phyloP scores from a whole-genome alignment of 1,140 invertebrate genomes.

The Gonioctena quinquepunctata region DNA sequence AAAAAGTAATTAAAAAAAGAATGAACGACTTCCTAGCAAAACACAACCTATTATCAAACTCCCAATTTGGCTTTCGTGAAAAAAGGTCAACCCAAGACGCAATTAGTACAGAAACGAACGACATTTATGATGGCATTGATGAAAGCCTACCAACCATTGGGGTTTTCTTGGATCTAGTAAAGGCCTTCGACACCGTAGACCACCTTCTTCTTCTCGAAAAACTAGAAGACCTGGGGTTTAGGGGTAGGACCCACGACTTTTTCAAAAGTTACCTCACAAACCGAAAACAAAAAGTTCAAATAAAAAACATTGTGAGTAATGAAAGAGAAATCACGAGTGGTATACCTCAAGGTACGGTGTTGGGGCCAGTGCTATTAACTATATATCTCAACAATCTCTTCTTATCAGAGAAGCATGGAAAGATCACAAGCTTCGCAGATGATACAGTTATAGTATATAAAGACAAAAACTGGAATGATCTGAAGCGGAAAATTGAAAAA shows the following conservation, averaged over 20 bases:
- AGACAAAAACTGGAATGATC: slow-evolving; percentile 2
- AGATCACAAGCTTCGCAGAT: slow-evolving; percentile 12
- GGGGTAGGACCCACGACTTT: slow-evolving; percentile 2
- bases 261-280: slow-evolving; percentile 23
- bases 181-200: slow-evolving; percentile 27
- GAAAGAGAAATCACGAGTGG: slow-evolving; percentile 1
- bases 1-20: slow-evolving; percentile 11
- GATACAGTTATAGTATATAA: slow-evolving; percentile 10
- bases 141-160: slow-evolving; percentile 5
- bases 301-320: slow-evolving; percentile 11
- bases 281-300: slow-evolving; percentile 25
- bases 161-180: slow-evolving; percentile 5
- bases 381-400: slow-evolving; percentile 23
- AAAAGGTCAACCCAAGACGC: neutral
- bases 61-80: neutral
- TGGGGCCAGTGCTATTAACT: slow-evolving; percentile 29
- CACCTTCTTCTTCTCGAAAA: slow-evolving; percentile 21
- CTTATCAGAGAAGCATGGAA: neutral
- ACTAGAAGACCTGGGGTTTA: slow-evolving; percentile 9
- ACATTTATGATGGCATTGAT: neutral
- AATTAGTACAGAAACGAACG: neutral
- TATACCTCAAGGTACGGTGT: slow-evolving; percentile 30
- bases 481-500: neutral
- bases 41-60: neutral
- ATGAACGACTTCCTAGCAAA: neutral